Conservation (phyloP, 2,113 vertebrate genomes). For the Entomyzon cyanotis region DNA sequence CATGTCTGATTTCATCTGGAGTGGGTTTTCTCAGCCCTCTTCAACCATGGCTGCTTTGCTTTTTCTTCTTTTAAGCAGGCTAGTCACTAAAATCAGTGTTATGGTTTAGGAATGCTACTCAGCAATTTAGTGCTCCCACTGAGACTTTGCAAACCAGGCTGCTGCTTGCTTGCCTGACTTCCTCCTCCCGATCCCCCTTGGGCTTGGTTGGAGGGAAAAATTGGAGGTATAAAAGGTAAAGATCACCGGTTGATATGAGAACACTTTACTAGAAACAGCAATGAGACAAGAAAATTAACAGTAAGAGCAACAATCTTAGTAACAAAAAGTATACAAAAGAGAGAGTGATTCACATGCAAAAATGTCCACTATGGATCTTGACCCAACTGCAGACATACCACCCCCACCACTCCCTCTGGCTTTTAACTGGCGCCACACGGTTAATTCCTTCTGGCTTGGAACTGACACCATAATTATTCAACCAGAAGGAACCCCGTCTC, state of each 20-base stretch:
- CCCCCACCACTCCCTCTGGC: background rate
- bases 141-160: background rate
- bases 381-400: background rate
- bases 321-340: background rate
- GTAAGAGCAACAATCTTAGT: background rate
- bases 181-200: rapidly evolving
- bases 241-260: background rate
- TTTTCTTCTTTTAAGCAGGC: background rate
- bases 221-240: background rate
- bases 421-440: background rate
- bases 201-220: background rate
- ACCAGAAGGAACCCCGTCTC: background rate
- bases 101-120: background rate
- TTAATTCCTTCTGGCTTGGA: background rate
- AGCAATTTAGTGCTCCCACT: background rate
- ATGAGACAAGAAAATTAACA: background rate
- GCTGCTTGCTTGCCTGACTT: background rate
- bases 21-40: background rate
- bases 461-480: background rate
- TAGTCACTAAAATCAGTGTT: background rate
- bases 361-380: background rate
- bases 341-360: background rate
- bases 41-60: background rate
- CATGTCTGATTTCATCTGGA: background rate
- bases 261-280: background rate